Evolutionary conservation across 2,888 invertebrate species (phyloP).

Genomic region (Diadegma fenestrale): DNA sequence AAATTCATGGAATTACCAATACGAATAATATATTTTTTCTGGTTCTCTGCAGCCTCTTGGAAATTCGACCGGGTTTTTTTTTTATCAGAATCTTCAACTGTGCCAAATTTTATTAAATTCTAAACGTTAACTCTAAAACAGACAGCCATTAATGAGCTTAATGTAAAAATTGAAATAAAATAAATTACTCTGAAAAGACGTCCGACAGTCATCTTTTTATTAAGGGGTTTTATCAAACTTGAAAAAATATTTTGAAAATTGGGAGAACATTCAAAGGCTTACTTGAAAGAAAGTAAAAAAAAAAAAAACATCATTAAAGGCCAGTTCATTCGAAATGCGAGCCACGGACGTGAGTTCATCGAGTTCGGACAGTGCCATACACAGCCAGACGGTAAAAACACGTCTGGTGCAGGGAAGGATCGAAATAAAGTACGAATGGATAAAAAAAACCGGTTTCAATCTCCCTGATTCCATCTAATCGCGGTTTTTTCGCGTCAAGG

Average conservation of each 20-base stretch:
- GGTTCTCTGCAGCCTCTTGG: no score
- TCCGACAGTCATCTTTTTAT: background rate
- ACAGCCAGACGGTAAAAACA: slow-evolving; percentile 26
- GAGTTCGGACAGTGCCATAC: background rate
- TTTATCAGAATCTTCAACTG: no score
- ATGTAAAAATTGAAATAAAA: background rate
- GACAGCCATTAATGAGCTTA: no score
- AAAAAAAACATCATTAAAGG: background rate
- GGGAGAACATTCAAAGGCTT: background rate
- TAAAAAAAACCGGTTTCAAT: slow-evolving; percentile 56
- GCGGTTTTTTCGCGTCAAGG: slow-evolving; percentile 50
- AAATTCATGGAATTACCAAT: no score
- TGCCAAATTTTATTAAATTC: no score
- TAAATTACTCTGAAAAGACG: background rate
- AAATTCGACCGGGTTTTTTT: no score
- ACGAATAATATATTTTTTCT: no score
- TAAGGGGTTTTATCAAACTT: background rate
- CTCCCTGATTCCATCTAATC: slow-evolving; percentile 46
- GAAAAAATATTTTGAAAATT: background rate
- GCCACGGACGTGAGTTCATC: background rate
- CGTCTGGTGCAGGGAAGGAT: slow-evolving; percentile 48
- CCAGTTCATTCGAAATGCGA: background rate
- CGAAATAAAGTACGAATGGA: slow-evolving; percentile 49
- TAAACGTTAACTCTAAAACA: no score
- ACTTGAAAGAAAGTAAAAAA: background rate